These are phyloP conservation scores for Callimorpha dominula DNA, from an alignment of 2,888 invertebrate species.

Conservation along the genomic window DNA sequence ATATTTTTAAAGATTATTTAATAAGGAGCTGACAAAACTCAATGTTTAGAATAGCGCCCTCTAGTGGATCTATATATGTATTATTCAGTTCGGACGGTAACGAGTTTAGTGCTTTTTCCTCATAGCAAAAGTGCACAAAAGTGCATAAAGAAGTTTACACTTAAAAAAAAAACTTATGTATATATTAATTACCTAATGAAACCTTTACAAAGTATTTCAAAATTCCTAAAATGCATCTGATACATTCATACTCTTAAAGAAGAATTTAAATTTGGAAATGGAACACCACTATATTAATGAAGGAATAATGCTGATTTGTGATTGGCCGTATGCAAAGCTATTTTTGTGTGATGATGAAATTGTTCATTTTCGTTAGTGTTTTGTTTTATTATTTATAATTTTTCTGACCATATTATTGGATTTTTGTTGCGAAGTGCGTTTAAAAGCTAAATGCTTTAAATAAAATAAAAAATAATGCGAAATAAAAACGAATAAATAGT, in stretches of 20 bases:
- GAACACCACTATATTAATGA: background rate
- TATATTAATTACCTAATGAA: background rate
- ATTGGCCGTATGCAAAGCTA: background rate
- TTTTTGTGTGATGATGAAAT: background rate
- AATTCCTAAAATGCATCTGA: background rate
- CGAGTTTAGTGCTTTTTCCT: too few species aligned
- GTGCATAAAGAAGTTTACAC: too few species aligned
- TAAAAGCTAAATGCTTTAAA: too few species aligned
- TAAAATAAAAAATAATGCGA: too few species aligned
- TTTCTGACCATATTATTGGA: background rate
- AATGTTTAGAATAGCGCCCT: too few species aligned
- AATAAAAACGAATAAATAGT: too few species aligned
- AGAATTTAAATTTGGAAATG: background rate
- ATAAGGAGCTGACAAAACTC: too few species aligned
- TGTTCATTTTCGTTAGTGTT: background rate
- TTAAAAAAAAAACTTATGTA: too few species aligned
- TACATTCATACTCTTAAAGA: background rate
- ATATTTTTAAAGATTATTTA: too few species aligned
- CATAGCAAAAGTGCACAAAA: too few species aligned
- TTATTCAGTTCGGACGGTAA: too few species aligned
- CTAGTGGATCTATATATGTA: too few species aligned
- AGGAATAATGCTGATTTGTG: background rate
- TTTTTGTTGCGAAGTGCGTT: background rate
- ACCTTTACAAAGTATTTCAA: background rate
- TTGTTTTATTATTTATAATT: conserved; percentile 4